Evolutionary conservation across 1,140 invertebrate genomes (phyloP).

Genomic region (Megalopta genalis): DNA sequence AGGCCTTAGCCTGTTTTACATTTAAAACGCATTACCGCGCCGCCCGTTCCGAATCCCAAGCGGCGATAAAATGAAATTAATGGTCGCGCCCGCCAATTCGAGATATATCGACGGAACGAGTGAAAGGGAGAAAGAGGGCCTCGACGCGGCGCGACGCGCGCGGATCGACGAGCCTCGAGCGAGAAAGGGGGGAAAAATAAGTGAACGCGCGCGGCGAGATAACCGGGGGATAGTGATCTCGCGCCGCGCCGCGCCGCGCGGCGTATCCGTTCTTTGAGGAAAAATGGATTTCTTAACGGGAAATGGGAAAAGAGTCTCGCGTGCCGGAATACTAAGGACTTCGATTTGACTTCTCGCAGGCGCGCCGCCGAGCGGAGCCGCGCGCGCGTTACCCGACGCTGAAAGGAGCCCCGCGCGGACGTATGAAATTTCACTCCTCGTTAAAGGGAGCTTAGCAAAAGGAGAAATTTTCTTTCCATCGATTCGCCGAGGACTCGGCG

Average conservation of each 20-base stretch:
- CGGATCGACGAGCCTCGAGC: neutral
- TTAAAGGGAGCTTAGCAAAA: constrained; percentile 10
- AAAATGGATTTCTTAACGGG: constrained; percentile 44
- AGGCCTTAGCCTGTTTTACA: constrained; percentile 79
- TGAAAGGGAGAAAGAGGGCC: constrained; percentile 1
- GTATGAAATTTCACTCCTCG: constrained; percentile 36
- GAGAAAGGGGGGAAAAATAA: constrained; percentile 16
- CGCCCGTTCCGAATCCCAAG: constrained; percentile 72
- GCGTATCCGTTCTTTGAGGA: constrained; percentile 31
- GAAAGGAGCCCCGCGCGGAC: constrained; percentile 4
- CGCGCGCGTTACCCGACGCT: neutral
- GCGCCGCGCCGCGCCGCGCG: constrained; percentile 19
- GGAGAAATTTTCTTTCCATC: constrained; percentile 5
- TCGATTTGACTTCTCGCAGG: neutral
- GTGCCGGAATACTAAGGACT: constrained; percentile 10
- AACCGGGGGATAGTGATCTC: constrained; percentile 45
- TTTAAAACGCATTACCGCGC: constrained; percentile 79
- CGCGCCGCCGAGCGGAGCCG: too few species aligned
- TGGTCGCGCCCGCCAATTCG: constrained; percentile 75
- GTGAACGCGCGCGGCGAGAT: constrained; percentile 48
- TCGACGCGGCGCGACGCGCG: neutral
- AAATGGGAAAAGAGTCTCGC: constrained; percentile 10
- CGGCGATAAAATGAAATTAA: constrained; percentile 80
- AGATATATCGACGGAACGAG: constrained; percentile 73
- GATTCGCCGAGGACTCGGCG: neutral